A percentile compares a stretch with the other conserved stretches of the same genome.
phyloP scores from a whole-genome alignment of 2,888 invertebrate genomes.

The Pheosia gnoma region DNA sequence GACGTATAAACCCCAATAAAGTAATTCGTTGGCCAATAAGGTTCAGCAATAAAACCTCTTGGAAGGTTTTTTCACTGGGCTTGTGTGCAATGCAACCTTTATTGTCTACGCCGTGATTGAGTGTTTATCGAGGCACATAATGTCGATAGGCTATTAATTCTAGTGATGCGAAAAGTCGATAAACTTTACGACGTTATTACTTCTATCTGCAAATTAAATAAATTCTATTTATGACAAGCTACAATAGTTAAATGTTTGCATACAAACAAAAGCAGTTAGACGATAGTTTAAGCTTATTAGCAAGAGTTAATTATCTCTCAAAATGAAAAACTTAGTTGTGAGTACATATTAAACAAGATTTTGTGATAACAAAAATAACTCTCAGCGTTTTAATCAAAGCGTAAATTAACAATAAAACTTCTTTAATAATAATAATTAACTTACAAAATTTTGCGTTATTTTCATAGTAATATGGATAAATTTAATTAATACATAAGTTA shows the following conservation, averaged over 20 bases:
- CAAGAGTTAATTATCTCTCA: too few relatives aligned
- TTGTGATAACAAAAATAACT: background rate
- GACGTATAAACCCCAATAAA: slow-evolving; percentile 43
- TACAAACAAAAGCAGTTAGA: too few relatives aligned
- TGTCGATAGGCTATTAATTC: slow-evolving; percentile 26
- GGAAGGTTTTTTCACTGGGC: slow-evolving; percentile 25
- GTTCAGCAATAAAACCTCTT: slow-evolving; percentile 53
- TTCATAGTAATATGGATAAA: too few relatives aligned
- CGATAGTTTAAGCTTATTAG: too few relatives aligned
- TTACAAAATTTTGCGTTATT: too few relatives aligned
- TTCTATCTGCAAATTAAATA: background rate
- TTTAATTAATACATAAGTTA: too few relatives aligned
- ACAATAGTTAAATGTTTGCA: too few relatives aligned
- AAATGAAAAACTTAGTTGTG: too few relatives aligned
- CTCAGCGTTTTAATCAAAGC: slow-evolving; percentile 15
- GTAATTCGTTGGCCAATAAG: slow-evolving; percentile 55
- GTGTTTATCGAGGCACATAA: slow-evolving; percentile 50
- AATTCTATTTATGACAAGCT: background rate
- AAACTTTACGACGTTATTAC: background rate
- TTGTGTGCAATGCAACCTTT: slow-evolving; percentile 52
- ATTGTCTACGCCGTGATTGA: slow-evolving; percentile 53
- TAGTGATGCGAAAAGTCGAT: slow-evolving; percentile 14
- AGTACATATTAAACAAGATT: too few relatives aligned
- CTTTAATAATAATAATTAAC: background rate
- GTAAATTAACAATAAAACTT: background rate